Conservation (phyloP, 30 jellyfish, hydroid and myxozoan genomes). For the Pelagia noctiluca region DNA sequence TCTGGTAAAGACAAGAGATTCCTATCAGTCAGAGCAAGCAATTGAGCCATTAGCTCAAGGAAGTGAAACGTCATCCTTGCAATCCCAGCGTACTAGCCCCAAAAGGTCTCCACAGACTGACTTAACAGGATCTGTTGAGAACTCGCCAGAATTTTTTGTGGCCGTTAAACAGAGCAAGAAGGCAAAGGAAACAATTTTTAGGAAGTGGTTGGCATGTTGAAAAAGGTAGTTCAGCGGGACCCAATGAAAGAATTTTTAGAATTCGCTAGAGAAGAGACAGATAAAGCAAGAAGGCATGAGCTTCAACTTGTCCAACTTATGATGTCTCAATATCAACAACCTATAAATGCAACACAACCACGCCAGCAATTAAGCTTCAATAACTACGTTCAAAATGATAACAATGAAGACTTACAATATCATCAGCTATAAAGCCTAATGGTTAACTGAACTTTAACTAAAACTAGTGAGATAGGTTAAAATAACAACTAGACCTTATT, state of each 20-base stretch:
- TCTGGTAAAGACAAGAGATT: no score
- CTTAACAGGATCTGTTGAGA: slow-evolving; percentile 23
- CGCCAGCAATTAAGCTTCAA: not conserved
- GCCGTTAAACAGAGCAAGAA: slow-evolving; percentile 32
- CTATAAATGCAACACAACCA: no score
- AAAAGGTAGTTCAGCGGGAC: slow-evolving; percentile 20
- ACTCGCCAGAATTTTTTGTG: slow-evolving; percentile 38
- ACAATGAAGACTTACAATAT: not conserved
- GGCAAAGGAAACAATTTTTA: slow-evolving; percentile 39
- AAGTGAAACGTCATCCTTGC: no score
- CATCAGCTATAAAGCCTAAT: no score
- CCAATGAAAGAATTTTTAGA: slow-evolving; percentile 46
- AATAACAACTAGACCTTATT: not conserved
- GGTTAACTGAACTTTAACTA: no score
- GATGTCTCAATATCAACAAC: not conserved
- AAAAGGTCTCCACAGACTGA: slow-evolving; percentile 15
- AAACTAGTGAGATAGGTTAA: not conserved
- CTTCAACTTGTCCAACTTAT: not conserved
- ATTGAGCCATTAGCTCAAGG: no score
- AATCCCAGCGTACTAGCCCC: no score
- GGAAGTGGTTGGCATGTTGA: slow-evolving; percentile 46
- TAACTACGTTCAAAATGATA: not conserved
- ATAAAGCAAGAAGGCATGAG: slow-evolving; percentile 18
- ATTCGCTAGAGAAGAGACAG: slow-evolving; percentile 42
- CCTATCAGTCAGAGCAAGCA: no score